A percentile compares a stretch with the other conserved stretches of the same genome.
Conservation (phyloP, 1,140 invertebrate genomes). For the Cherax destructor region DNA sequence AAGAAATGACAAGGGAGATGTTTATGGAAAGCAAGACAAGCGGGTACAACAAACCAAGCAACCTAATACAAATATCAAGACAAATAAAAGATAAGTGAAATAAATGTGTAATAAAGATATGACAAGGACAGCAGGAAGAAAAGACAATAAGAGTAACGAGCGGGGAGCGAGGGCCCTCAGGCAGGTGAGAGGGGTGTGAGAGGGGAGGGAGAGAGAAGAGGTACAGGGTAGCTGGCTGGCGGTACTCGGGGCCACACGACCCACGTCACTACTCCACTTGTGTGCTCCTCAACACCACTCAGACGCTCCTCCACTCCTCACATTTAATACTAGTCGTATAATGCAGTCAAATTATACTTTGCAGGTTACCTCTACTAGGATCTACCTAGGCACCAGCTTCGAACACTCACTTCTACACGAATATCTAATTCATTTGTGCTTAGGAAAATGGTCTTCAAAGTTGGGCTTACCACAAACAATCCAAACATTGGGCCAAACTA, state of each 20-base stretch:
- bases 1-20: too few species aligned
- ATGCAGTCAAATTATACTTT: slow-evolving; percentile 10
- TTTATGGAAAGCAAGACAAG: too few species aligned
- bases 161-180: not conserved
- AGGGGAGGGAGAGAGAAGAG: not conserved
- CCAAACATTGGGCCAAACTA: too few species aligned
- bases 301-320: not conserved
- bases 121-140: not conserved
- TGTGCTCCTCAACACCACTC: not conserved
- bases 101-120: not conserved
- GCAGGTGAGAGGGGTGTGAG: slow-evolving; percentile 1
- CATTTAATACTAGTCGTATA: slow-evolving; percentile 5
- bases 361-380: not conserved
- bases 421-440: too few species aligned
- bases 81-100: too few species aligned
- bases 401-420: too few species aligned
- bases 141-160: not conserved
- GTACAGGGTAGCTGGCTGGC: not conserved
- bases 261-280: slow-evolving; percentile 6
- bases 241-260: not conserved
- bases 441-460: too few species aligned
- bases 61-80: not conserved
- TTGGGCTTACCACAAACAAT: too few species aligned
- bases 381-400: too few species aligned
- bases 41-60: too few species aligned